A percentile compares a stretch with the other conserved stretches of the same genome.
These are phyloP conservation scores for Strongylocentrotus purpuratus DNA, from an alignment of 35 echinoderm and acorn worm species.

Conservation along the genomic window DNA sequence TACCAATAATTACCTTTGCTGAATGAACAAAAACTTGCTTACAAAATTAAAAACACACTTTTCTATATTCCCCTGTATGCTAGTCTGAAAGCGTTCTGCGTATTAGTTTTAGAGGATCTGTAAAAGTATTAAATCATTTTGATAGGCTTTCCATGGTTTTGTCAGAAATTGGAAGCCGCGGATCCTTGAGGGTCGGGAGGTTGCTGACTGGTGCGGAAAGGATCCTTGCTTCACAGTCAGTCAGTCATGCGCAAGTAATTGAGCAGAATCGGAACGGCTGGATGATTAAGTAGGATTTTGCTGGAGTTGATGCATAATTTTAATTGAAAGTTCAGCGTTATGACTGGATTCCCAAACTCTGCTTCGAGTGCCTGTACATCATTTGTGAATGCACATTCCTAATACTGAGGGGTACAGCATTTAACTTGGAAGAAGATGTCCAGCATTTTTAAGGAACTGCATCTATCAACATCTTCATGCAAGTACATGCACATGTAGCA, in stretches of 20 bases:
- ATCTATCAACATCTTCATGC: too few species aligned
- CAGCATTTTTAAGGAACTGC: too few species aligned
- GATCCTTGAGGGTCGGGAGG: not conserved
- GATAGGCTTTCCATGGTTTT: not conserved
- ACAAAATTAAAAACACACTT: too few species aligned
- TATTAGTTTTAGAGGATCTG: not conserved
- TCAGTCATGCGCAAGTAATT: conserved; percentile 16
- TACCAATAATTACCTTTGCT: too few species aligned
- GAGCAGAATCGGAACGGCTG: not conserved
- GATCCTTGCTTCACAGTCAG: not conserved
- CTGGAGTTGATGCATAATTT: not conserved
- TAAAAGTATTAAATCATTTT: not conserved
- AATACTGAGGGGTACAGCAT: not conserved
- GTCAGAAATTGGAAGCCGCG: not conserved
- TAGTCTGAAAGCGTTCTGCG: not conserved
- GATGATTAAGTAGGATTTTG: not conserved
- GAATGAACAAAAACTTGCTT: too few species aligned
- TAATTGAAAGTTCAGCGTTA: not conserved
- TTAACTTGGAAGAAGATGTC: not conserved
- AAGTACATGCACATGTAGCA: too few species aligned
- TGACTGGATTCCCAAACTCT: not conserved
- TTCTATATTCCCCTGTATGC: too few species aligned
- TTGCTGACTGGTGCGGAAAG: not conserved
- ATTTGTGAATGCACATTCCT: not conserved
- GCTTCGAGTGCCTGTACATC: not conserved